Base-by-base conservation (phyloP, 2,113 vertebrate species). In the Colius striatus region DNA sequence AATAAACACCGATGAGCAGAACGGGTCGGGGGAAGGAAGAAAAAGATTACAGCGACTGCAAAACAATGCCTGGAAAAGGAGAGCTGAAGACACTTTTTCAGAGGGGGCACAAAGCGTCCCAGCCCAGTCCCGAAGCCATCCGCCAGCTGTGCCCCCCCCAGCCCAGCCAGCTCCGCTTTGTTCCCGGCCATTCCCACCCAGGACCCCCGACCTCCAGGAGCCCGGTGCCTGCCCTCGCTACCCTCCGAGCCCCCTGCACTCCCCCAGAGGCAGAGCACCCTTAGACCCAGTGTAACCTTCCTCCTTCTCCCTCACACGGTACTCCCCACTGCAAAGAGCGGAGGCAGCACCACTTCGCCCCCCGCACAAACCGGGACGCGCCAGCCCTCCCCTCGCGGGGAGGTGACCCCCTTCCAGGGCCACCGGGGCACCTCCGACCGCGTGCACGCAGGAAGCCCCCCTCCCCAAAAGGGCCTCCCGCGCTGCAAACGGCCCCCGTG, bases 111-210 rank as follows among this genome's bases (percentile, higher is more conserved):
- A 7, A 22, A 62, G 53, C 70, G 0, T 38, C 5, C 22, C 70
- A 19, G 85, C 32, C 48, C 21, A 18, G 11, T 21, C 63, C 57
- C 77, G 9, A 6, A 15, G 67, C 62, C 7, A 21, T 2, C 16
- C 26, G 32, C 68, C 70, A 13, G 61, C 66, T 11, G 27, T 4
- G 57, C 25, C 34, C 36, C 34, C 36, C 41, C 60, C 43, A 3
- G 36, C 45, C 43, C 48, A 57, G 51, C 7, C 84, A 8, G 13
- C 7, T 11, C 34, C 15, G 66, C 57, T 6, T 8, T 2, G 57
- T 2, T 7, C 43, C 47, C 57, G 0, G 26, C 18, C 53, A 4
- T 5, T 41, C 6, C 65, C 51, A 3, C 58, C 68, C 55, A 1
- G 25, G 63, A 54, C 16, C 53, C 61, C 76, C 16, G 21, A 16